A percentile compares a stretch with the other conserved stretches of the same genome.
Evolutionary conservation across 2,797 vertebrate genomes (phyloP).

Genomic region (Poecilia velifera): DNA sequence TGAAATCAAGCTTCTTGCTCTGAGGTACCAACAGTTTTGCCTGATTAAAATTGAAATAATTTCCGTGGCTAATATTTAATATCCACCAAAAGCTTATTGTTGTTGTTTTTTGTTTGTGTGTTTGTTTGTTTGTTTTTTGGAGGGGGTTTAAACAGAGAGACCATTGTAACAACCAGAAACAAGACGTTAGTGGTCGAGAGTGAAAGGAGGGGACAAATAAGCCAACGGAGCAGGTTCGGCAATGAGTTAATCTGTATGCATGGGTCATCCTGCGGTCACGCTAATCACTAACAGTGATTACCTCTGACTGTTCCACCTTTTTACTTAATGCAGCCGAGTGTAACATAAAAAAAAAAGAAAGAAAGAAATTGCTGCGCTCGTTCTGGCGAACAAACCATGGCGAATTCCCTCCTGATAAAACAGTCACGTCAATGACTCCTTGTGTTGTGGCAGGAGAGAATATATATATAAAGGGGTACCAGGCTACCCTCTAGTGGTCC

Average conservation of each 20-base stretch:
- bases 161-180: conserved; percentile 8
- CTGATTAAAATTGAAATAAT: not conserved
- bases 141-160: not conserved
- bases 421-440: conserved; percentile 56
- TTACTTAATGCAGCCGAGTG: conserved; percentile 2
- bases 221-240: conserved; percentile 13
- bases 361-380: not conserved
- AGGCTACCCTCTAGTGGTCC: conserved; percentile 79
- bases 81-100: not conserved
- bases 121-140: too few species aligned
- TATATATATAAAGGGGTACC: conserved; percentile 47
- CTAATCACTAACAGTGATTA: conserved; percentile 26
- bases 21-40: not conserved
- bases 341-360: not conserved
- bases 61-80: not conserved
- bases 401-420: conserved; percentile 25
- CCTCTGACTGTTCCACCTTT: conserved; percentile 1
- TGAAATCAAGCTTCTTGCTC: not conserved
- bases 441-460: conserved; percentile 35
- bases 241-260: not conserved
- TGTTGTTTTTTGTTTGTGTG: too few species aligned
- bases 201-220: not conserved
- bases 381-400: conserved; percentile 15
- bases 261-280: conserved; percentile 27
- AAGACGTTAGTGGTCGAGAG: not conserved